Evolutionary conservation across 2,797 vertebrate genomes (phyloP).

Genomic region (Clarias platycephalus): DNA sequence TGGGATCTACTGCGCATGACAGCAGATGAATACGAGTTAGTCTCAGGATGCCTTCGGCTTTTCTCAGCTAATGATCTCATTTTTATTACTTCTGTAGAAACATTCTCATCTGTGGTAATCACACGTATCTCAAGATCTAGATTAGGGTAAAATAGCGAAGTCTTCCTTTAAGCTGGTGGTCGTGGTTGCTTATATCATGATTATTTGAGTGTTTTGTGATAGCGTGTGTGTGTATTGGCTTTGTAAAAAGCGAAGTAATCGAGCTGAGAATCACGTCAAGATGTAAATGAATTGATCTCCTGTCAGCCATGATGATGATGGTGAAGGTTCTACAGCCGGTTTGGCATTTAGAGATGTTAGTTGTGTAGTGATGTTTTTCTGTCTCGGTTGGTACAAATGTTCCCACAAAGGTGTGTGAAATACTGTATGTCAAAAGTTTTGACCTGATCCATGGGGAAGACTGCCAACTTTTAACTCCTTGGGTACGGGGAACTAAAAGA

Average conservation of each 20-base stretch:
- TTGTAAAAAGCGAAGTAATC: slow-evolving; percentile 13
- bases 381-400: not conserved
- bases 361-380: not conserved
- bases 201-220: not conserved
- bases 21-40: not conserved
- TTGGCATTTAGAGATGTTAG: slow-evolving; percentile 5
- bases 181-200: not conserved
- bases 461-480: too few species aligned
- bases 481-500: not conserved
- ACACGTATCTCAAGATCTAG: not conserved
- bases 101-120: not conserved
- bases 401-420: not conserved
- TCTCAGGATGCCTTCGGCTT: not conserved
- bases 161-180: not conserved
- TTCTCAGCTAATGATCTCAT: not conserved
- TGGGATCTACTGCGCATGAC: not conserved
- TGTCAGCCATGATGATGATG: slow-evolving; percentile 63
- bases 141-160: not conserved
- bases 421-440: not conserved
- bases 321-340: slow-evolving; percentile 50
- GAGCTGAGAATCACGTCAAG: slow-evolving; percentile 56
- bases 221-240: slow-evolving; percentile 30
- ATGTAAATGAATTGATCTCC: slow-evolving; percentile 68
- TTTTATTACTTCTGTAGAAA: not conserved
- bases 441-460: not conserved